Conservation (phyloP, 2,113 vertebrate genomes). For the Cyanoramphus novaezelandiae region DNA sequence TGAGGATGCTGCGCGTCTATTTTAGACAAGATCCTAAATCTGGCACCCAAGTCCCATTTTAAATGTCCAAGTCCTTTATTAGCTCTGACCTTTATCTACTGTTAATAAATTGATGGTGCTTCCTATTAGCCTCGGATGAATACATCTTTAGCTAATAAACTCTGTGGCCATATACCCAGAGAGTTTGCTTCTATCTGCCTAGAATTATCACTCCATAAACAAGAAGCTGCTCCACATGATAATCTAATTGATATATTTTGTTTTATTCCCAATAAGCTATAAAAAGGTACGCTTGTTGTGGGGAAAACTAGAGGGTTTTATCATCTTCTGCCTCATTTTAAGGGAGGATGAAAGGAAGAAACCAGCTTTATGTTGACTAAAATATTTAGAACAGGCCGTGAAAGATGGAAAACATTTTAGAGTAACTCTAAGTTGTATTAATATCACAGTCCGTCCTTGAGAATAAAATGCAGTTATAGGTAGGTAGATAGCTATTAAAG, state of each 20-base stretch:
- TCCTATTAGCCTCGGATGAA: not conserved
- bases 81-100: not conserved
- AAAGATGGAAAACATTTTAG: conserved; percentile 2
- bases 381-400: conserved; percentile 43
- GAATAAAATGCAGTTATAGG: not conserved
- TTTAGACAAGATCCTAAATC: not conserved
- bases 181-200: not conserved
- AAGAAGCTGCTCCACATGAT: not conserved
- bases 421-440: not conserved
- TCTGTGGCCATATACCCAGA: not conserved
- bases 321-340: conserved; percentile 33
- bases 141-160: not conserved
- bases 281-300: not conserved
- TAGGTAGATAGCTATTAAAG: conserved; percentile 27
- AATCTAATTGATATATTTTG: conserved; percentile 57
- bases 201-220: conserved; percentile 46
- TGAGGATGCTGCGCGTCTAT: fast-evolving
- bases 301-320: not conserved
- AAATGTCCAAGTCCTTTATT: not conserved
- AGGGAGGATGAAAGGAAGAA: not conserved
- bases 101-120: not conserved
- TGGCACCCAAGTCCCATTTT: not conserved
- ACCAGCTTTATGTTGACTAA: conserved; percentile 19
- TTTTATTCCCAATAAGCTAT: conserved; percentile 36
- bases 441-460: not conserved